Evolutionary conservation across 2,888 invertebrate species (phyloP).

Genomic region (Melieria omissa): DNA sequence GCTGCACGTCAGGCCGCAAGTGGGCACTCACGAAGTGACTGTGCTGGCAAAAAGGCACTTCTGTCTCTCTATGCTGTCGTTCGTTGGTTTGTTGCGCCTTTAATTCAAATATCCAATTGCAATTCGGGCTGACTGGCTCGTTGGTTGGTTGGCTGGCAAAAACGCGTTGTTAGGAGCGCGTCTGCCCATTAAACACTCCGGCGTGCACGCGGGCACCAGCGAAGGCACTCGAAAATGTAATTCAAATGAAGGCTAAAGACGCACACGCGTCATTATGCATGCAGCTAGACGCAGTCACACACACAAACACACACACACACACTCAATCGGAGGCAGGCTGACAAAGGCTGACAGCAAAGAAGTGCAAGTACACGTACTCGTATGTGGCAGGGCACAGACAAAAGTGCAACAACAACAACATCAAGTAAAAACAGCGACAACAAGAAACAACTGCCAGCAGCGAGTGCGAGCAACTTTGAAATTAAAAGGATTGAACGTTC

Average conservation of each 20-base stretch:
- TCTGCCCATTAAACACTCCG: too few species aligned
- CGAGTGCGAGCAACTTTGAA: constrained; percentile 31
- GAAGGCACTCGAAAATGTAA: too few species aligned
- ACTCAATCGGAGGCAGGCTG: constrained; percentile 1
- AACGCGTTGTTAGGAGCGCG: too few species aligned
- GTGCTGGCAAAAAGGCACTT: too few species aligned
- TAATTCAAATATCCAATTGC: too few species aligned
- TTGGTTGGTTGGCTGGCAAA: too few species aligned
- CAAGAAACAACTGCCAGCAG: constrained; percentile 6
- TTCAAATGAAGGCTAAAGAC: neutral
- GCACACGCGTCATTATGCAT: constrained; percentile 14
- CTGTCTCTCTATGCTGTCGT: too few species aligned
- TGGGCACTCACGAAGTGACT: too few species aligned
- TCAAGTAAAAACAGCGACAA: neutral
- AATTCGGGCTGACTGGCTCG: too few species aligned
- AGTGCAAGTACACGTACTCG: neutral
- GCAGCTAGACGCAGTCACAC: neutral
- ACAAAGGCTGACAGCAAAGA: neutral
- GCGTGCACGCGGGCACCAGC: too few species aligned
- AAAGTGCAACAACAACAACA: constrained; percentile 3
- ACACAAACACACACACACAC: constrained; percentile 15
- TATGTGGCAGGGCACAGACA: constrained; percentile 17
- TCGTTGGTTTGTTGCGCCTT: too few species aligned
- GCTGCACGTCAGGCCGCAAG: too few species aligned
- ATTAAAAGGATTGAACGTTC: constrained; percentile 38